These are phyloP conservation scores for Drosophila mauritiana DNA, from an alignment of 1,140 invertebrate genomes.

Conservation along the genomic window DNA sequence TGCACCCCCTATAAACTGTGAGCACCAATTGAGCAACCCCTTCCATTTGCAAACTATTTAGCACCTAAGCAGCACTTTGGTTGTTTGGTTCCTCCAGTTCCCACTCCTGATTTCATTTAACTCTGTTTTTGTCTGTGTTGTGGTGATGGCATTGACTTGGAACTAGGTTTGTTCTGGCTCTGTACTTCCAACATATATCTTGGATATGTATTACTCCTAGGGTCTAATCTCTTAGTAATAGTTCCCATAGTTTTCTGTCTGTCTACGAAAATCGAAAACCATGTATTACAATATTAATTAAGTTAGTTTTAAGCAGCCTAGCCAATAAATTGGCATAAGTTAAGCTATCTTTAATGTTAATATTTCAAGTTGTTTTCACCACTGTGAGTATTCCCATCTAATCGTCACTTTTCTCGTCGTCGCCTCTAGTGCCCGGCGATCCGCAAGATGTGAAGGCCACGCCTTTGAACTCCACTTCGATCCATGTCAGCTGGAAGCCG, in stretches of 20 bases:
- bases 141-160: conserved; percentile 71
- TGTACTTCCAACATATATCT: conserved; percentile 30
- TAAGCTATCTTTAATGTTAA: conserved; percentile 46
- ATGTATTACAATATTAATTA: conserved; percentile 23
- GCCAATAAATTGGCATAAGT: conserved; percentile 16
- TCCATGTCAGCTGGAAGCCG: conserved; percentile 96
- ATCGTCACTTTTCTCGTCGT: conserved; percentile 81
- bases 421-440: conserved; percentile 95
- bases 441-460: conserved; percentile 95
- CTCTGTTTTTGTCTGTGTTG: conserved; percentile 70
- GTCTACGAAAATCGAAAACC: neutral
- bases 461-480: conserved; percentile 96
- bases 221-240: conserved; percentile 54
- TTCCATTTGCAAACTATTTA: conserved; percentile 49
- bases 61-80: conserved; percentile 68
- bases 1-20: conserved; percentile 67
- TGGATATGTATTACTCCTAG: conserved; percentile 47
- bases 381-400: conserved; percentile 53
- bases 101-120: conserved; percentile 23
- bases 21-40: conserved; percentile 71
- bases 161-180: conserved; percentile 68
- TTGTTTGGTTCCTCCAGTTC: conserved; percentile 37
- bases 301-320: conserved; percentile 20
- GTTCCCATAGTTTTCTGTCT: conserved; percentile 39
- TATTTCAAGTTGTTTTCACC: conserved; percentile 5